These are phyloP conservation scores for Thymelicus lineola DNA, from an alignment of 2,888 invertebrate genomes.

Conservation along the genomic window DNA sequence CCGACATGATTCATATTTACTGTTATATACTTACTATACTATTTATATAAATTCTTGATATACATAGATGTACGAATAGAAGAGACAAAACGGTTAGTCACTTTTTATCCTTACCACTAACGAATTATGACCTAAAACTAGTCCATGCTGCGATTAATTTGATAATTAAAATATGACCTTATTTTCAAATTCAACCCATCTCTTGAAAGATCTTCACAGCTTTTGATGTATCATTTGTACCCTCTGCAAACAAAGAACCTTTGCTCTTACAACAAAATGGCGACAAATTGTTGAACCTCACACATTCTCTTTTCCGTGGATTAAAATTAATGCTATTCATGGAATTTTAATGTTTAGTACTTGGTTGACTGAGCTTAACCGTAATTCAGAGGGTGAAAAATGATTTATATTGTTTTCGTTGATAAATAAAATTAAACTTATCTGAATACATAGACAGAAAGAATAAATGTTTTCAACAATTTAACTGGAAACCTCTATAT, in stretches of 20 bases:
- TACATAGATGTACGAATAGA: too few relatives aligned
- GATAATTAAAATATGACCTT: constrained; percentile 3
- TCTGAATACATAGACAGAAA: too few relatives aligned
- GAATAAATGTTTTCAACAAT: too few relatives aligned
- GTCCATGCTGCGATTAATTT: too few relatives aligned
- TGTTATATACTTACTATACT: too few relatives aligned
- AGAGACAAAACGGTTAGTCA: too few relatives aligned
- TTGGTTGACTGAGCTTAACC: constrained; percentile 2
- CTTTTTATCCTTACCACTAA: too few relatives aligned
- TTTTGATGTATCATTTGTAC: constrained; percentile 30
- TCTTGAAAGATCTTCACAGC: constrained; percentile 18
- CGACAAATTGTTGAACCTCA: constrained; percentile 27
- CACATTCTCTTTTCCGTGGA: constrained; percentile 16
- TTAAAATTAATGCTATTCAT: constrained; percentile 26
- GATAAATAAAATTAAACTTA: too few relatives aligned
- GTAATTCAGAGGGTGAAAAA: neutral
- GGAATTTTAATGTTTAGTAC: neutral
- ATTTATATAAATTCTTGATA: too few relatives aligned
- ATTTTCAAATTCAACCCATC: constrained; percentile 15
- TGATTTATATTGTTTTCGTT: neutral
- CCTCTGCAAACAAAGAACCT: constrained; percentile 18
- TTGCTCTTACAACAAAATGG: constrained; percentile 23
- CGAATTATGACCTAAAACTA: too few relatives aligned
- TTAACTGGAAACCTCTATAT: too few relatives aligned
- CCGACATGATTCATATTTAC: too few relatives aligned